Evolutionary conservation across 2,888 invertebrate species (phyloP), one percentile per base, ranked within the genome.

Genomic region (Tinea semifulvella): DNA sequence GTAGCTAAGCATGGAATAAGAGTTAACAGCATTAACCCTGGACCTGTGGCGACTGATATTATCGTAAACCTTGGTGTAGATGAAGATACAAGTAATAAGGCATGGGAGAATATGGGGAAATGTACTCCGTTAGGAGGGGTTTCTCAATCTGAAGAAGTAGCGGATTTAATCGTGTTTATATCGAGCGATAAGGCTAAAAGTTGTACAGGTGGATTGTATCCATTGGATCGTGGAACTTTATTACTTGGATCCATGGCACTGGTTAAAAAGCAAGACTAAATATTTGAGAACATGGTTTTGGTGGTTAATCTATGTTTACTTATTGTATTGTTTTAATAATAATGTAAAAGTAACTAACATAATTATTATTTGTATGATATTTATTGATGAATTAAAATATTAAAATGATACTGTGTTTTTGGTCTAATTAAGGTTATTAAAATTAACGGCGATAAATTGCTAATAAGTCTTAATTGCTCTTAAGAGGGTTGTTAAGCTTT

Each of bases 141-240:
- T 2, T 26, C 38, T 16, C 25, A 46, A 2, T 14, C 26, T 5
- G 38, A 52, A 38, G 59, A 60, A 48, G 49, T 60, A n/a, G 59
- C 53, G 2, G 56, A 60, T 11, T 43, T 58, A 17, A 53, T 55
- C 7, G 11, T 56, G 31, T 60, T 54, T 28, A 43, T 60, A 19
- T 55, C 60, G 8, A 57, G 59, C 26, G 53, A 58, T n/a, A 54
- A 56, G 49, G 56, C 60, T 17, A 48, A 17, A 26, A 49, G 51
- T 3, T 38, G 50, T 3, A 53, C 53, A 17, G 53, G 53, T 5
- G 16, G 35, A 7, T 3, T 35, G 3, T 35, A 13, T 14, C 11
- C 35, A 5, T 5, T 35, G 3, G 35, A 35, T 16, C 5, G 35
- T 16, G 35, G 35, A 11, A 35, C 35, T 16, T 14, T 14, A 3